Base-by-base conservation (phyloP, 1,140 invertebrate species). In the Stegodyphus mimosarum region DNA sequence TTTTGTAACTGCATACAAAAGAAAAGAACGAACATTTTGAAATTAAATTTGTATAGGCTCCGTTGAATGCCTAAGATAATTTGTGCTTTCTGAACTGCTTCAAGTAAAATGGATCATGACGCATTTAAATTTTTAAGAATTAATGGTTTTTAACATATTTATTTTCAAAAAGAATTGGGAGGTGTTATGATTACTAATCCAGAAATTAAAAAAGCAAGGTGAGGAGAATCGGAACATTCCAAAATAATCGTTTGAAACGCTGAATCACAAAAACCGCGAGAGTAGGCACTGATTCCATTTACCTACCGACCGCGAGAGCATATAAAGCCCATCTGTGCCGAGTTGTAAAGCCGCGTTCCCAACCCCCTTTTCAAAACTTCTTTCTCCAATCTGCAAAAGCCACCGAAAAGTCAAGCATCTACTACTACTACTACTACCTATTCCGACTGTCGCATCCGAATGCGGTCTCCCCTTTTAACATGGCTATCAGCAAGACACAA, bases 271-370 rank as follows among this genome's bases (percentile, higher is more conserved):
- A 71, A 72, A 60, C 78, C 78, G 70, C 77, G 67, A 83, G n/a
- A 79, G n/a, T 49, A 67, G 63, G 69, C 9, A 52, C 66, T 48
- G 60, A 66, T 50, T 64, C 55, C 55, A 66, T 63, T 76, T 18
- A 69, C 63, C 76, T 53, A n/a, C 53, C 17, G 13, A 80, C 66
- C 67, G 67, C 64, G 55, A 78, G 71, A 83, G 80, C 67, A 67
- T 83, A 83, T 83, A 83, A 83, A 83, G 80, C 70, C 70, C 80
- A 83, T 83, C 80, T 83, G 80, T 83, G 80, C 48, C n/a, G 70
- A 74, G 80, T 74, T 83, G 80, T 74, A 74, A 83, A 81, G 17
- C 33, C 67, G 18, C 7, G 15, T 17, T 33, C 66, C 51, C 52
- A 7, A n/a, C 51, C 52, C 66, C 11, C n/a, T 3, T 33, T 33